Conservation (phyloP, 1,140 invertebrate genomes). For the Contarinia nasturtii region DNA sequence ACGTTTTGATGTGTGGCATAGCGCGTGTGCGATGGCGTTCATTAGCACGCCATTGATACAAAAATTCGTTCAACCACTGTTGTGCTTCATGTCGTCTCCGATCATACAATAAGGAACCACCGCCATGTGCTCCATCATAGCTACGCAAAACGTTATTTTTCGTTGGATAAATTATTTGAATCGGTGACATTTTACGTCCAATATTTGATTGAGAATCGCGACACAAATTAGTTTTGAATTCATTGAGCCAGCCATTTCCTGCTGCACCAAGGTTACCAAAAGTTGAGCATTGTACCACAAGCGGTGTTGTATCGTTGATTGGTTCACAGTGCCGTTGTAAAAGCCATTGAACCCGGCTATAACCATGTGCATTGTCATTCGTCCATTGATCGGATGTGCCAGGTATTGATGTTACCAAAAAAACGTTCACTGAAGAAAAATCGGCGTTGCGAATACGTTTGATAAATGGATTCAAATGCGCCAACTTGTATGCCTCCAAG, state of each 20-base stretch:
- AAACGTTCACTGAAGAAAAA: constrained; percentile 61
- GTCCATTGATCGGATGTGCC: constrained; percentile 37
- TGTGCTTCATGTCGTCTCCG: constrained; percentile 71
- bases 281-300: constrained; percentile 73
- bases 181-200: constrained; percentile 14
- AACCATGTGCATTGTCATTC: too few relatives aligned
- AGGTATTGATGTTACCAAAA: constrained; percentile 67
- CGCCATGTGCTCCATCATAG: constrained; percentile 52
- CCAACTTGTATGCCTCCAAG: constrained; percentile 49
- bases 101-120: constrained; percentile 72
- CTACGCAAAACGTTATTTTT: constrained; percentile 66
- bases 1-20: constrained; percentile 90
- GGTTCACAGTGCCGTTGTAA: constrained; percentile 37
- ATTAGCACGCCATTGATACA: constrained; percentile 48
- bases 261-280: constrained; percentile 66
- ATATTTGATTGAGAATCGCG: constrained; percentile 24
- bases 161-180: constrained; percentile 41
- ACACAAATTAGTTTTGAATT: constrained; percentile 41
- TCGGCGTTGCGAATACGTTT: constrained; percentile 51
- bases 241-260: constrained; percentile 49
- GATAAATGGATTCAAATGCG: constrained; percentile 50
- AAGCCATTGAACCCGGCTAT: constrained; percentile 43
- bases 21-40: constrained; percentile 44
- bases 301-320: constrained; percentile 26
- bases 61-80: constrained; percentile 52